Base-by-base conservation (phyloP, 2,888 invertebrate species). In the Cheiracanthium punctorium region DNA sequence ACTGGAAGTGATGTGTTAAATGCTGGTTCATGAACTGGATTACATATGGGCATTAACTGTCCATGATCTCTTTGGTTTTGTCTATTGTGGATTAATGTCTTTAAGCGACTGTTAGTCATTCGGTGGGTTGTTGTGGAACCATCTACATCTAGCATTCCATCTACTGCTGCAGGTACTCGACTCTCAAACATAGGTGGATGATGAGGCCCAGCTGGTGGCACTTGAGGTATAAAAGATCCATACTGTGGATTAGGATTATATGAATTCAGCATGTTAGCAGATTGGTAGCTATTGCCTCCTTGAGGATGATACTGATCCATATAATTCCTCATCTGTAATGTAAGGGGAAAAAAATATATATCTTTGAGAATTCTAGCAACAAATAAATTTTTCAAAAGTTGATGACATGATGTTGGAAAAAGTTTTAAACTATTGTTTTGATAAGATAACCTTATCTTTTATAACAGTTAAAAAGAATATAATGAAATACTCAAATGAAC, bases 91-190 rank as follows among this genome's bases (percentile, higher is more conserved):
- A 89, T 89, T 20, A 90, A 67, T 48, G 88, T 87, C 33, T 90
- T 90, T 52, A 90, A 75, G 33, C 89, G 87, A 80, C 74, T 86
- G 72, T 90, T 90, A 72, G 88, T 89, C 87, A 90, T 87, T 64
- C 89, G 89, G 85, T 90, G 89, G 75, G 87, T 81, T 32, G 87
- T 69, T 67, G 70, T 80, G 12, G 81, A 29, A 32, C 77, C 81
- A 73, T 87, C 87, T 30, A 73, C 52, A 24, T 87, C 81, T 29
- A 76, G 67, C 24, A 52, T 14, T 20, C 76, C 72, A 20, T 71
- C 80, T 8, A 80, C 33, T 10, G 20, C 41, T 24, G 20, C 43
- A 58, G 64, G 8, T 28, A 30, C 12, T 37, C 80, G 75, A 29
- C 52, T 69, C 7, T 87, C 80, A 33, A 67, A 87, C 69, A 80